Evolutionary conservation across 2,797 vertebrate species (phyloP), one percentile per base, ranked within the genome.

Genomic region (Sebastes diploproa): DNA sequence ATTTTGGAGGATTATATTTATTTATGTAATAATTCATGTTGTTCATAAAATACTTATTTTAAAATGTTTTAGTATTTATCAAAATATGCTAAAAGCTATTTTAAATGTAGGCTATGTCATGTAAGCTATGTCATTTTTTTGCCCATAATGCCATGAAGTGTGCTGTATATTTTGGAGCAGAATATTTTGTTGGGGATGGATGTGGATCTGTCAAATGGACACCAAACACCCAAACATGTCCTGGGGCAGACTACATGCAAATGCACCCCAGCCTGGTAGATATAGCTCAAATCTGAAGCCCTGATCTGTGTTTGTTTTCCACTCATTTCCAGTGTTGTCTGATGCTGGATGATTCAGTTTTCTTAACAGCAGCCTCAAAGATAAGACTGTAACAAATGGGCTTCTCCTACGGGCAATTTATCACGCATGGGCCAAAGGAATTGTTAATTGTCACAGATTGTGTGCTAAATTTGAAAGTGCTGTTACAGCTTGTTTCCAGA

Each of bases 341-440:
- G 86, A 91, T 92, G 84, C 86, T 72, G 82, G 84, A 92, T 91
- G 84, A 89, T 91, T 89, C 88, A 84, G 78, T 82, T 83, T 71
- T 87, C 81, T 84, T 83, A 87, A 83, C 81, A 85, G 82, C 83
- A 80, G 70, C 66, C 71, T 85, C 38, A 82, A 66, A 91, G 91
- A 93, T 94, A 94, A 94, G 85, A 71, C 82, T 77, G 68, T 89
- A 91, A 93, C 89, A 89, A 94, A 95, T 91, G 83, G 60, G 72
- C 67, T 67, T 86, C 70, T 86, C 81, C 87, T 85, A 27, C 69
- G 62, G 79, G 79, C 79, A 78, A 84, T 93, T 91, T 59, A 91
- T 93, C 90, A 88, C 87, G 89, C 71, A 32, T 27, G 66, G 58
- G 75, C 85, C 70, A 81, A 81, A 83, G 81, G 79, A 78, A 86